These are phyloP conservation scores for Apis laboriosa DNA, from an alignment of 1,140 invertebrate species.

Conservation along the genomic window DNA sequence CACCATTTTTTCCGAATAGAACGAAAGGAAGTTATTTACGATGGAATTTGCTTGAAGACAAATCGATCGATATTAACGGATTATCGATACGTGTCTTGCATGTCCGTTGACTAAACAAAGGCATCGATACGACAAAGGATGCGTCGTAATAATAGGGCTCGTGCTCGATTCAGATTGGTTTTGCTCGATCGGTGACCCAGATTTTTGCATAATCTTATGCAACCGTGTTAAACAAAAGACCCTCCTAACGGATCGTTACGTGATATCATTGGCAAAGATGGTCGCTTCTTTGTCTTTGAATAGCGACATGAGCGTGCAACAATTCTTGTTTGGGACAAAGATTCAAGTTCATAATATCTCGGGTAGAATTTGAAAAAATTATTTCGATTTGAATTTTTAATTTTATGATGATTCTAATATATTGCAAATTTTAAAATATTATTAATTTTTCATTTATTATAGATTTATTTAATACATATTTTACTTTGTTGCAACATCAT, in stretches of 20 bases:
- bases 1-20: neutral
- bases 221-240: slow-evolving; percentile 60
- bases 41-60: slow-evolving; percentile 39
- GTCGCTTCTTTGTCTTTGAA: slow-evolving; percentile 8
- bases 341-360: slow-evolving; percentile 26
- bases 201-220: slow-evolving; percentile 66
- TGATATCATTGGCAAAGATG: slow-evolving; percentile 45
- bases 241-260: slow-evolving; percentile 58
- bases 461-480: no score
- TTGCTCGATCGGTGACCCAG: slow-evolving; percentile 45
- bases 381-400: no score
- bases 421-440: no score
- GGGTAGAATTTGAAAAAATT: no score
- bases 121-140: slow-evolving; percentile 3
- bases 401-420: neutral
- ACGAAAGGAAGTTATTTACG: neutral
- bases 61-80: slow-evolving; percentile 57
- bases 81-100: slow-evolving; percentile 39
- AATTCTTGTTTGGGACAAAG: neutral
- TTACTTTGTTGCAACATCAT: no score
- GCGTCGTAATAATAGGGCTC: slow-evolving; percentile 7
- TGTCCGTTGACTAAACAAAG: slow-evolving; percentile 24
- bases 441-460: no score
- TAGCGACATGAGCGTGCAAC: neutral
- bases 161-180: slow-evolving; percentile 36